Conservation (phyloP, 2,113 vertebrate species). For the Saccopteryx leptura region DNA sequence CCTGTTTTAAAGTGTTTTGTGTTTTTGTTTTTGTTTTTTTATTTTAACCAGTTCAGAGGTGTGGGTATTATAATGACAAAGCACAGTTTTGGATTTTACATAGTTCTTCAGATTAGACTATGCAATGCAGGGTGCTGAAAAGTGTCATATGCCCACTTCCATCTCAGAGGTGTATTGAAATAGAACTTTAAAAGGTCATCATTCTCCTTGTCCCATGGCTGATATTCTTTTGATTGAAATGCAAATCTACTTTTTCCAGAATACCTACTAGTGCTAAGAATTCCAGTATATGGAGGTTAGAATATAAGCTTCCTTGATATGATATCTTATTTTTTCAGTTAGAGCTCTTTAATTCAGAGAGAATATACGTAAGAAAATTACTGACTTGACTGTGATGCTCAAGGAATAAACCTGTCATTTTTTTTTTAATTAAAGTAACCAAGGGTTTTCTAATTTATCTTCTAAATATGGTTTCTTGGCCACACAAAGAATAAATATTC, state of each 20-base stretch:
- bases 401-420: conserved; percentile 10
- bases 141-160: not conserved
- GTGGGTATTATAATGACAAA: not conserved
- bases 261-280: conserved; percentile 32
- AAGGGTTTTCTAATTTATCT: not conserved
- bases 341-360: conserved; percentile 15
- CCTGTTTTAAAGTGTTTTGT: not conserved
- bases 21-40: too few relatives aligned
- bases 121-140: not conserved
- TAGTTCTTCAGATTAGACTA: not conserved
- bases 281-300: not conserved
- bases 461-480: conserved; percentile 45
- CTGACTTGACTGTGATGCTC: not conserved
- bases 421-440: conserved; percentile 55
- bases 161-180: not conserved
- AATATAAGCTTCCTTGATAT: conserved; percentile 31
- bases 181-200: conserved; percentile 52
- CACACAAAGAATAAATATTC: conserved; percentile 38
- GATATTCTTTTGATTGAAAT: conserved; percentile 49
- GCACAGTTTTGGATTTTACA: conserved; percentile 23
- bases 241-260: conserved; percentile 49
- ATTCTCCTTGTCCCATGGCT: not conserved
- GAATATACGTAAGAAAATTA: conserved; percentile 46
- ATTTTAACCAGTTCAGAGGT: not conserved
- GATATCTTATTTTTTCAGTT: conserved; percentile 29